Evolutionary conservation across 2,113 vertebrate species (phyloP), one percentile per base, ranked within the genome.

Genomic region (Tupaia tana): DNA sequence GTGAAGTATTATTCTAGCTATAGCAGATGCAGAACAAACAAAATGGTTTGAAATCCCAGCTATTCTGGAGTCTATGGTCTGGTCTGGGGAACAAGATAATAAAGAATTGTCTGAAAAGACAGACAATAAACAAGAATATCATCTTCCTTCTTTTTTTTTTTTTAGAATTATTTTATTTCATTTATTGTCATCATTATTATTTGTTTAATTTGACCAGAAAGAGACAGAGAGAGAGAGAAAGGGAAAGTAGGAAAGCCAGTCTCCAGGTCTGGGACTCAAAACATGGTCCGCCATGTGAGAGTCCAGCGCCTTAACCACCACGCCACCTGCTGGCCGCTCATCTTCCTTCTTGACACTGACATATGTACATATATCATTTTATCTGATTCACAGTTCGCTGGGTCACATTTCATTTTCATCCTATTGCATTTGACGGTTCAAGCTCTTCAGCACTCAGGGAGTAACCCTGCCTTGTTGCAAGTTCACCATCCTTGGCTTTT

Each of bases 391-490:
- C 43, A 43, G 43, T 43, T 43, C 43, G 27, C 20, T 22, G 15
- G 31, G 67, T n/a, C 13, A 0, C 43, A 1, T 58, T 77, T 20
- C 67, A 1, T 27, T 14, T 14, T 52, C 34, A 9, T 25, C 52
- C 43, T 4, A 0, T 24, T 22, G 31, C 14, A 11, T 34, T 4
- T 11, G 77, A 7, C 64, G 5, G 19, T 4, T 18, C 54, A 15
- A 1, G 11, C 10, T 52, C 2, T 1, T 31, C 20, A 3, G 16
- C 1, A 5, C 13, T 8, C 9, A 52, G 31, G 12, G 24, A 6
- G 7, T n/a, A 31, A 11, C 13, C 16, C 16, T 34, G 2, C 56
- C 10, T 1, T 34, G 12, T 3, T 86, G 58, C 14, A 67, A 16
- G 18, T n/a, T 25, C 29, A 34, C 7, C 9, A 2, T 52, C 88